phyloP scores from a whole-genome alignment of 2,797 vertebrate species.

The Octomys mimax region DNA sequence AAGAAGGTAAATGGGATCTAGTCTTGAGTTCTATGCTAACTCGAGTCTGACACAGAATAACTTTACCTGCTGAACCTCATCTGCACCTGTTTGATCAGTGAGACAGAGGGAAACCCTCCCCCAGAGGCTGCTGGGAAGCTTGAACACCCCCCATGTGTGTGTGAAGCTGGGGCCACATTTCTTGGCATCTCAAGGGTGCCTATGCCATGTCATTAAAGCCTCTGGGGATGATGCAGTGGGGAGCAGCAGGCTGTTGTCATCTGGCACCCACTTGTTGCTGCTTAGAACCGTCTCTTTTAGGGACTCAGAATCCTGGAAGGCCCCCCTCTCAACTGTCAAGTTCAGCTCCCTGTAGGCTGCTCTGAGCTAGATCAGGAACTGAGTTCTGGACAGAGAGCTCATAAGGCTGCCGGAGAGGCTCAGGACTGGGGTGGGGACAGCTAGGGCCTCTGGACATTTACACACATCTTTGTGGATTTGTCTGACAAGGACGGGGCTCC shows the following conservation, averaged over 20 bases:
- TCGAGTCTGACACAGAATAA: not conserved
- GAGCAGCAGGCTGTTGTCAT: not conserved
- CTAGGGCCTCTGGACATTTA: not conserved
- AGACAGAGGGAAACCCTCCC: not conserved
- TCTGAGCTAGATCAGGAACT: not conserved
- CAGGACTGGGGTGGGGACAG: not conserved
- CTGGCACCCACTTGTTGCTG: too few species aligned
- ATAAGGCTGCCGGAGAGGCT: not conserved
- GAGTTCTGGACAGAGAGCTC: not conserved
- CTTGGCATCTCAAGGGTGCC: accelerated
- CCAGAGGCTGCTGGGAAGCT: not conserved
- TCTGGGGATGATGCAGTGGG: not conserved
- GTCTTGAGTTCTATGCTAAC: not conserved
- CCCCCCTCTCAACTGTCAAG: not conserved
- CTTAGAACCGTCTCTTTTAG: not conserved
- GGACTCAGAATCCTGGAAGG: not conserved
- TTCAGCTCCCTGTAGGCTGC: not conserved
- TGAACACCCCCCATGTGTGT: not conserved
- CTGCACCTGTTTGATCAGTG: not conserved
- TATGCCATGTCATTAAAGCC: not conserved
- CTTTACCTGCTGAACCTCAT: not conserved
- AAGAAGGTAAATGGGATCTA: not conserved
- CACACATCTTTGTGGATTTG: not conserved
- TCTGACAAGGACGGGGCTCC: accelerated
- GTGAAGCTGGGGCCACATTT: not conserved